Percentiles rank a stretch among this genome's conserved stretches.
Conservation (phyloP, 1,140 invertebrate genomes). For the Eriosoma lanigerum region DNA sequence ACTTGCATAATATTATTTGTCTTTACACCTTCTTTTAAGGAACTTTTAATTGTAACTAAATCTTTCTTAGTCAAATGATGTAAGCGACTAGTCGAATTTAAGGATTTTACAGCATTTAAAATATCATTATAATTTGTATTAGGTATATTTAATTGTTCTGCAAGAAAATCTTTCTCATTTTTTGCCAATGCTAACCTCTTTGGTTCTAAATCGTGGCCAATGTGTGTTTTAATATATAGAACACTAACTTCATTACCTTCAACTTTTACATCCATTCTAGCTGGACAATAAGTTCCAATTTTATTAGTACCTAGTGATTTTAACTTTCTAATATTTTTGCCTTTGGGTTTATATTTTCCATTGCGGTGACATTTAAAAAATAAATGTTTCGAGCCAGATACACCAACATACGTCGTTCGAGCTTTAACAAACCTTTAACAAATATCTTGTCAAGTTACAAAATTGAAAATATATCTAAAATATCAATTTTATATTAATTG, state of each 20-base stretch:
- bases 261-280: slow-evolving; percentile 47
- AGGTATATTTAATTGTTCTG: slow-evolving; percentile 36
- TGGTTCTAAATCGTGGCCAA: slow-evolving; percentile 48
- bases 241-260: slow-evolving; percentile 40
- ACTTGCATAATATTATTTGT: slow-evolving; percentile 9
- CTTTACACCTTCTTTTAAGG: slow-evolving; percentile 24
- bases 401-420: slow-evolving; percentile 42
- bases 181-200: slow-evolving; percentile 26
- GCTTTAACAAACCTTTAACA: slow-evolving; percentile 44
- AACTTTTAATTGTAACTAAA: slow-evolving; percentile 49
- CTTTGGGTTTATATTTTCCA: slow-evolving; percentile 49
- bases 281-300: slow-evolving; percentile 45
- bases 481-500: not conserved
- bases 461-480: not conserved
- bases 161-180: slow-evolving; percentile 36
- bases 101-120: slow-evolving; percentile 39
- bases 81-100: slow-evolving; percentile 27
- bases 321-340: slow-evolving; percentile 47
- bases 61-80: slow-evolving; percentile 43
- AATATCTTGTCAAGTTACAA: too few species aligned
- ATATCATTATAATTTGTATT: slow-evolving; percentile 49
- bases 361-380: slow-evolving; percentile 49
- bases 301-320: slow-evolving; percentile 40
- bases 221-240: slow-evolving; percentile 44
- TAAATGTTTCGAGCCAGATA: slow-evolving; percentile 41